phyloP scores from a whole-genome alignment of 2,113 vertebrate species.

The Sporophila hypoxantha region DNA sequence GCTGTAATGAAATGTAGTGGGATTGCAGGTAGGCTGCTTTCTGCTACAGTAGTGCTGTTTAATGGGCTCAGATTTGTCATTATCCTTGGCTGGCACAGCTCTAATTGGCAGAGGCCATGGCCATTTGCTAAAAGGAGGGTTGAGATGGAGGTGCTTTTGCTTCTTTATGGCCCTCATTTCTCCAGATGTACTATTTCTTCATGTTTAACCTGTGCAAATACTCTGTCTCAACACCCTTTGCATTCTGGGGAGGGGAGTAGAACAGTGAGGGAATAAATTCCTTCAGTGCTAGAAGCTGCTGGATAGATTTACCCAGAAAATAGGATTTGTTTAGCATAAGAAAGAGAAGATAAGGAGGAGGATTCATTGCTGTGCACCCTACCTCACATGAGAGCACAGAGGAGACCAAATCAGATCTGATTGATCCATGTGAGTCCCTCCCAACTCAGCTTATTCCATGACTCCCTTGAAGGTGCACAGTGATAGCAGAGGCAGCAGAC shows the following conservation, averaged over 20 bases:
- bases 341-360: neutral
- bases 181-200: neutral
- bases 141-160: neutral
- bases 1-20: neutral
- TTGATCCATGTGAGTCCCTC: no score
- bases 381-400: neutral
- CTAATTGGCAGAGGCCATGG: neutral
- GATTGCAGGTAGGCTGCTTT: neutral
- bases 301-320: neutral
- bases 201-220: neutral
- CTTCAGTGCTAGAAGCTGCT: neutral
- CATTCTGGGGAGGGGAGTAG: neutral
- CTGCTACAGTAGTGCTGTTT: neutral
- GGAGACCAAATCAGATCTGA: rapidly evolving
- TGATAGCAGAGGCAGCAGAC: neutral
- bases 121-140: neutral
- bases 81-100: neutral
- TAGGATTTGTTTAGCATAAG: neutral
- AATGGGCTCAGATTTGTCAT: neutral
- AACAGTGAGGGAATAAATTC: neutral
- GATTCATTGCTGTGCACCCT: neutral
- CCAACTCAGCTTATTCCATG: rapidly evolving
- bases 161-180: neutral
- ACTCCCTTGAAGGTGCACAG: neutral
- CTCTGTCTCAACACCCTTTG: neutral